Percentiles rank a stretch among this genome's conserved stretches.
phyloP scores from a whole-genome alignment of 2,113 vertebrate species.

The Chionis minor region DNA sequence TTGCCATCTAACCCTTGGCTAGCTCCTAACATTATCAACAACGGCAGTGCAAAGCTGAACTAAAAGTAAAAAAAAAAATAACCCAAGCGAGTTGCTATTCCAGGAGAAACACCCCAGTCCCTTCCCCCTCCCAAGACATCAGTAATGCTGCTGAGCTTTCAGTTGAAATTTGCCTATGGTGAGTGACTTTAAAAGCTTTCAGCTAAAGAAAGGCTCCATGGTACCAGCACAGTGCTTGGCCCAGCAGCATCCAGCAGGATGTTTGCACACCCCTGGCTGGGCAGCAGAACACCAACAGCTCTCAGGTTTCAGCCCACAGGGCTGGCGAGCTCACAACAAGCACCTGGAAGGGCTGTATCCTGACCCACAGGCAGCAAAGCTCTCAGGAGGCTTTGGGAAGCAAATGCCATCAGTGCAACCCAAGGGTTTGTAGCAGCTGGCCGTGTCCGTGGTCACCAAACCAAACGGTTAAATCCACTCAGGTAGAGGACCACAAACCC shows the following conservation, averaged over 20 bases:
- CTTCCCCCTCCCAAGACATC: not conserved
- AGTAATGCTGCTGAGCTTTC: not conserved
- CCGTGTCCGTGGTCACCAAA: not conserved
- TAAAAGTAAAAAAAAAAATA: not conserved
- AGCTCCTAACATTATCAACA: not conserved
- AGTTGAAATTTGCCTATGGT: not conserved
- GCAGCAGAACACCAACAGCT: not conserved
- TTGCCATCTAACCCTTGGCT: not conserved
- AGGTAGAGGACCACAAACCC: not conserved
- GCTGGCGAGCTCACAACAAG: not conserved
- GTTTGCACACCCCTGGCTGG: not conserved
- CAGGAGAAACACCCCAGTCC: fast-evolving
- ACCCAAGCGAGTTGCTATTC: not conserved
- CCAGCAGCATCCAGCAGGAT: not conserved
- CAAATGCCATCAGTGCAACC: not conserved
- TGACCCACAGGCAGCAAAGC: not conserved
- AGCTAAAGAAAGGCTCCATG: not conserved
- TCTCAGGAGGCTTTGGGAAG: not conserved
- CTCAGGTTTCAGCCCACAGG: too few species aligned
- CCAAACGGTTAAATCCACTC: not conserved
- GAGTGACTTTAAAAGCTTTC: not conserved
- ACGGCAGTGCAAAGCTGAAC: not conserved
- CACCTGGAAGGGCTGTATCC: not conserved
- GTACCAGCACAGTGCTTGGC: not conserved
- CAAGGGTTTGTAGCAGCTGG: not conserved